A percentile compares a stretch with the other conserved stretches of the same genome.
phyloP scores from a whole-genome alignment of 2,113 vertebrate species.

The Lota lota region DNA sequence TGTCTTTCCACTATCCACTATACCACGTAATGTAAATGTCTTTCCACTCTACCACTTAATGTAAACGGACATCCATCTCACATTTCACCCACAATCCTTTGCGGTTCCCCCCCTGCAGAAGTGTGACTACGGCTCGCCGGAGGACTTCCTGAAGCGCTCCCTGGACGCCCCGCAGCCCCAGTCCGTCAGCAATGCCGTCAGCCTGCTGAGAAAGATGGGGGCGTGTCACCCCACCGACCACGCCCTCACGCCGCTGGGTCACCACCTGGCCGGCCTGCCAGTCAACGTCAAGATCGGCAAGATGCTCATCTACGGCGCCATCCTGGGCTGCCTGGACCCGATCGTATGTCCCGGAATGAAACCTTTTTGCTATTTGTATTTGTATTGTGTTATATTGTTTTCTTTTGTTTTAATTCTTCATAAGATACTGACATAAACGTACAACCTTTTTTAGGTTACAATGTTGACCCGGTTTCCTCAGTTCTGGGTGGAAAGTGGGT shows the following conservation, averaged over 20 bases:
- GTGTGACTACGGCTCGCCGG: conserved; percentile 91
- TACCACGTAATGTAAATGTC: no score
- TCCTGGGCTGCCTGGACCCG: conserved; percentile 92
- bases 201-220: conserved; percentile 86
- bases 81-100: background rate
- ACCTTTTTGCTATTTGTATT: no score
- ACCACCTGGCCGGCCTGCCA: conserved; percentile 91
- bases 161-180: conserved; percentile 90
- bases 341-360: conserved; percentile 75
- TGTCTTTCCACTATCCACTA: background rate
- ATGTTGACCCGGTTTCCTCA: no score
- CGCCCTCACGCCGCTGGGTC: conserved; percentile 87
- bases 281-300: conserved; percentile 98
- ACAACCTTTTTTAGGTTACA: no score
- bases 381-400: no score
- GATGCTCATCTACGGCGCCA: conserved; percentile 97
- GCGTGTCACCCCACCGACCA: conserved; percentile 83
- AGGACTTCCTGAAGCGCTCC: conserved; percentile 88
- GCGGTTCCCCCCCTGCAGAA: conserved; percentile 74
- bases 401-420: no score
- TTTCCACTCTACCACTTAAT: no score
- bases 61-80: background rate
- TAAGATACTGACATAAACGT: no score
- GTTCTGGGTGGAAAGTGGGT: no score
- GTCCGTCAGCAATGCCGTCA: conserved; percentile 92